Evolutionary conservation across 2,113 vertebrate genomes (phyloP), one percentile per base, ranked within the genome.

Genomic region (Chamaea fasciata): DNA sequence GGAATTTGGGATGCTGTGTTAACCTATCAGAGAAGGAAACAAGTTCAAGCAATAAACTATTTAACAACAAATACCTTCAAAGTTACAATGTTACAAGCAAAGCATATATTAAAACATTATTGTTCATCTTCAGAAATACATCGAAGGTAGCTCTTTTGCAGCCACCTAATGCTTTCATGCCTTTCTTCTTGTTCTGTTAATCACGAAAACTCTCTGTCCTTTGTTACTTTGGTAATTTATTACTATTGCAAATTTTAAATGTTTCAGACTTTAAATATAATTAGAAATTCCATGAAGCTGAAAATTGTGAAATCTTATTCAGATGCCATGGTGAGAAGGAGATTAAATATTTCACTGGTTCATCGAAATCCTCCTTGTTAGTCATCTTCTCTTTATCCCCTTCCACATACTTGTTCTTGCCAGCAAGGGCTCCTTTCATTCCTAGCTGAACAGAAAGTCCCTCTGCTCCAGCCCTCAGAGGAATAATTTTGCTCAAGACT

Each of bases 1-100:
- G 99, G 98, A 87, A 99, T 98, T 97, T 99, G 99, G 82, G 99
- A 98, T 22, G 98, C 97, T 14, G 90, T 95, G 92, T 99, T 98
- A 95, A 99, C 98, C 99, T 99, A 95, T 50, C 14, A 84, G 46
- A 75, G 73, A 70, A 65, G 79, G 47, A 68, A 87, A 70, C 3
- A 49, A 88, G 7, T 59, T 86, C 56, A 28, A 74, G 60, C 14
- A 46, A 22, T 22, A 55, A 90, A 74, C 5, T 71, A n/a, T 44
- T 62, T 57, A 69, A 62, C 13, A 74, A 39, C 44, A 78, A 77
- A 60, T 41, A 24, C 3, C 9, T 81, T 37, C 11, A 14, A 60
- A 81, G 31, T 75, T 35, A 41, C 22, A 37, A 50, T 13, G 22
- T 55, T 49, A 44, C 19, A 77, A 77, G 42, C 17, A 70, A 28